A percentile compares a stretch with the other conserved stretches of the same genome.
These are phyloP conservation scores for Entomobrya multifasciata DNA, from an alignment of 2,888 invertebrate genomes.

Conservation along the genomic window DNA sequence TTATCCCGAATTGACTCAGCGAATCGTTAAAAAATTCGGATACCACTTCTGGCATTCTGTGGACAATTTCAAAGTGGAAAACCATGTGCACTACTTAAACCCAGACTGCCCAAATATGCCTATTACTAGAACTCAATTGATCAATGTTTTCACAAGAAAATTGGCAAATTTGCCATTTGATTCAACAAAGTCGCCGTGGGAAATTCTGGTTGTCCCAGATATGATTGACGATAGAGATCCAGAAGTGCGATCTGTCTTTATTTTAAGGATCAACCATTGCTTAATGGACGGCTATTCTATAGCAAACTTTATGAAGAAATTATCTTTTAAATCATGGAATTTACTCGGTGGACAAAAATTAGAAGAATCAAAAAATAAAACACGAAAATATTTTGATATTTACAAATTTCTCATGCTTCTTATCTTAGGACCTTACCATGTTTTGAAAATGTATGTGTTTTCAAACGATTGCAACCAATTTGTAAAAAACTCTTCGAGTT, in stretches of 20 bases:
- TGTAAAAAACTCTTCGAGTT: not conserved
- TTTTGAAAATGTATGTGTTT: not conserved
- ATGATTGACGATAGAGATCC: conserved; percentile 6
- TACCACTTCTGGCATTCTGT: conserved; percentile 83
- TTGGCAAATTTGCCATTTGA: not conserved
- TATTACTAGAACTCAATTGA: not conserved
- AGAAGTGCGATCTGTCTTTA: not conserved
- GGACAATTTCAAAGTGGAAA: conserved; percentile 81
- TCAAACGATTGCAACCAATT: not conserved
- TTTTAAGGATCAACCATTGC: conserved; percentile 6
- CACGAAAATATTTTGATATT: not conserved
- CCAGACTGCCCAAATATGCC: conserved; percentile 70
- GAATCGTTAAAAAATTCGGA: conserved; percentile 81
- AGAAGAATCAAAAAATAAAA: not conserved
- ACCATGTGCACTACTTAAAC: conserved; percentile 82
- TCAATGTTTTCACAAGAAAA: not conserved
- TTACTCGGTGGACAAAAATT: not conserved
- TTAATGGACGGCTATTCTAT: conserved; percentile 26
- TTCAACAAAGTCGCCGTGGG: not conserved
- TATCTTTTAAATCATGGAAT: not conserved
- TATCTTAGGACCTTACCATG: conserved; percentile 16
- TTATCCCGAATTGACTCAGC: not conserved
- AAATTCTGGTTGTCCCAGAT: conserved; percentile 10
- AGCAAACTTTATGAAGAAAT: not conserved
- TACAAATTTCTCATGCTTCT: not conserved